Base-by-base conservation (phyloP, 64 coral and sea anemone species). In the Actinia tenebrosa region DNA sequence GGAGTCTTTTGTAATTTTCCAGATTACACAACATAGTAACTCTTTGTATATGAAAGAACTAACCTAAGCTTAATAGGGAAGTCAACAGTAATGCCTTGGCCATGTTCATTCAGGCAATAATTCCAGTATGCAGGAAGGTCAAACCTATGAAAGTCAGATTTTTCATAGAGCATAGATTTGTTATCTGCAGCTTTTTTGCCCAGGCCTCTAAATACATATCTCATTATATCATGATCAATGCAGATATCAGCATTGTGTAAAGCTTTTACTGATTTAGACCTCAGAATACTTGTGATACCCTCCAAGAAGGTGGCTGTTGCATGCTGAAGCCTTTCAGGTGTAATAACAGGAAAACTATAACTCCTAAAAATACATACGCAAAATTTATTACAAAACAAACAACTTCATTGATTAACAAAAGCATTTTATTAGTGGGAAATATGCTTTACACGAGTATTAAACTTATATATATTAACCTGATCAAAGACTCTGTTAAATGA, bases 21-120 rank as follows among this genome's bases (percentile, higher is more conserved):
- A 84, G 16, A 84, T 84, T 45, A 84, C 82, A 84, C 47, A 22
- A 84, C 23, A 59, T 84, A 84, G 82, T 56, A 84, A 17, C 10
- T 20, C 23, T 84, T 84, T 84, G 82, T 84, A 27, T 50, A 84
- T 45, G 82, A 84, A 54, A 84, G 82, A 3, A 84, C 82, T 55
- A 13, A 16, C 20, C 20, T 56, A 27, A 84, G 8, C 20, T 84
- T 84, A 20, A 84, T 84, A 13, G 82, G 50, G 55, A 84, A 84
- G 18, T 59, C 82, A 54, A 53, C 26, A 59, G 45, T 26, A 52
- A 55, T 84, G 22, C 82, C 55, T 84, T 53, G 45, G 17, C 82
- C 75, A 78, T 78, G 55, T 84, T 84, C 82, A 84, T 84, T 20
- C 50, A 84, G 82, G 50, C 82, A 84, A 27, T 84, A 84, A 84